phyloP scores from a whole-genome alignment of 2,797 vertebrate genomes.

The Myotis findleyi region DNA sequence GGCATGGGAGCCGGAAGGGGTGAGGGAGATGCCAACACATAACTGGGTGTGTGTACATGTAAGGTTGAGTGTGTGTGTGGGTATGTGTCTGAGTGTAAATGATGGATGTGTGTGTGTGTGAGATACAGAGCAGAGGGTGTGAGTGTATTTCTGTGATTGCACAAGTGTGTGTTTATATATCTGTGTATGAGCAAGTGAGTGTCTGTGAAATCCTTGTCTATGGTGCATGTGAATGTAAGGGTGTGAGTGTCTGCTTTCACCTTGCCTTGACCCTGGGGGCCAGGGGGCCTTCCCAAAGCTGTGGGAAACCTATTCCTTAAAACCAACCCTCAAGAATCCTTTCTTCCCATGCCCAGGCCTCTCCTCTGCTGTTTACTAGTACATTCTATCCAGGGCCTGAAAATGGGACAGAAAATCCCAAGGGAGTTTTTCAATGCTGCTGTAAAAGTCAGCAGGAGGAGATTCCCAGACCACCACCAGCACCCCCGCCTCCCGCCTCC shows the following conservation, averaged over 20 bases:
- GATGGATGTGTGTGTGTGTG: not conserved
- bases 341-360: not conserved
- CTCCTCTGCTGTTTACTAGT: not conserved
- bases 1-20: not conserved
- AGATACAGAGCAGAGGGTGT: not conserved
- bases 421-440: not conserved
- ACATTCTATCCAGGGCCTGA: not conserved
- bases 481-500: accelerated
- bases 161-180: not conserved
- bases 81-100: not conserved
- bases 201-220: not conserved
- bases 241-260: not conserved
- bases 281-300: not conserved
- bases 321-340: not conserved
- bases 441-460: constrained; percentile 7
- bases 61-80: not conserved
- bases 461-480: not conserved
- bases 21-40: not conserved
- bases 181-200: not conserved
- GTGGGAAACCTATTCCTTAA: not conserved
- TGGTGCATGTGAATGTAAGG: not conserved
- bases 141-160: not conserved
- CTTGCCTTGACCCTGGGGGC: not conserved
- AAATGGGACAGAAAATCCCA: not conserved
- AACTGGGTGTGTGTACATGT: not conserved